These are phyloP conservation scores for Apeltes quadracus DNA, from an alignment of 2,113 vertebrate genomes.

Conservation along the genomic window DNA sequence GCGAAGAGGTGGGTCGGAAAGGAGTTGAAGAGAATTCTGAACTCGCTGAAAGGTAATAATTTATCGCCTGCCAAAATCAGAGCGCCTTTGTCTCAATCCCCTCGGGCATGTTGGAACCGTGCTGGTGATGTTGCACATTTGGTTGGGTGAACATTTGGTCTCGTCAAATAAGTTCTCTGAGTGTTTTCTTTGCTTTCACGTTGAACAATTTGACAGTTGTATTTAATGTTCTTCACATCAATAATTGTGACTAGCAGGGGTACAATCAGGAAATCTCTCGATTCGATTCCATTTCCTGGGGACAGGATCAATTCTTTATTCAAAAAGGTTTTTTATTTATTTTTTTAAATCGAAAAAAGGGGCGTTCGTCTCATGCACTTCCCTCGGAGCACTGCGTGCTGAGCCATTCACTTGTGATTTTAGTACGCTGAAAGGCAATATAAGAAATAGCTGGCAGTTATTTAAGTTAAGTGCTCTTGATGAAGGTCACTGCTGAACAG, in stretches of 20 bases:
- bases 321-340: neutral
- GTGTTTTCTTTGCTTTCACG: neutral
- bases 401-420: neutral
- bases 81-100: neutral
- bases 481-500: neutral
- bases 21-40: neutral
- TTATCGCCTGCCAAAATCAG: conserved; percentile 10
- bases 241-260: neutral
- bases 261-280: neutral
- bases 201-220: neutral
- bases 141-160: neutral
- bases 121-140: conserved; percentile 13
- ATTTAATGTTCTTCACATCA: neutral
- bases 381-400: too few species aligned
- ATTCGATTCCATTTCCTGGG: neutral
- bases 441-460: neutral
- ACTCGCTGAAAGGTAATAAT: too few species aligned
- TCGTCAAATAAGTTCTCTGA: neutral
- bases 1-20: neutral
- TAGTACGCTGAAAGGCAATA: neutral
- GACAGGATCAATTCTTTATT: neutral
- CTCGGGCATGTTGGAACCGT: conserved; percentile 4
- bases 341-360: neutral
- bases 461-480: neutral
- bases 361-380: neutral